These are phyloP conservation scores for Conus canariensis DNA, from an alignment of 2,888 invertebrate species.

Conservation along the genomic window DNA sequence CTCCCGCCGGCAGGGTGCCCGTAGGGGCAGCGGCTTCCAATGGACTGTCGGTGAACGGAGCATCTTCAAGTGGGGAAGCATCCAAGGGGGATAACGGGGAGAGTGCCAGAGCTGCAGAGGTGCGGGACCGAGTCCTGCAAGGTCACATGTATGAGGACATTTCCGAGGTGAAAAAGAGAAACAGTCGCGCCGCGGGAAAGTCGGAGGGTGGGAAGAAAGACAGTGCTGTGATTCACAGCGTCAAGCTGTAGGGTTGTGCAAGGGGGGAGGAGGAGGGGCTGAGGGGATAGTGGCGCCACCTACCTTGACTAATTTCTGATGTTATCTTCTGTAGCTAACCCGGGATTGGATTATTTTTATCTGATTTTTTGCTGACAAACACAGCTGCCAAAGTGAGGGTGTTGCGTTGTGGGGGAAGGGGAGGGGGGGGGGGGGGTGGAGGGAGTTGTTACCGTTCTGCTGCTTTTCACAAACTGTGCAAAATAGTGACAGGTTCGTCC, in stretches of 20 bases:
- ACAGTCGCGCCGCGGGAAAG: not conserved
- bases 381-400: too few relatives aligned
- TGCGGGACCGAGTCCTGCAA: conserved; percentile 61
- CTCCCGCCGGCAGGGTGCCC: not conserved
- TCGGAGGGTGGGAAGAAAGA: not conserved
- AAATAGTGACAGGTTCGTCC: too few relatives aligned
- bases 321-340: too few relatives aligned
- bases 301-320: too few relatives aligned
- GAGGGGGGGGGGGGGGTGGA: too few relatives aligned
- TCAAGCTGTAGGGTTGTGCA: conserved; percentile 7
- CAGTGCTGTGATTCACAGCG: not conserved
- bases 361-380: too few relatives aligned
- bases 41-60: not conserved
- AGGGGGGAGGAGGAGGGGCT: not conserved
- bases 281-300: not conserved
- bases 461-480: too few relatives aligned
- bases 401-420: too few relatives aligned
- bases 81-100: not conserved
- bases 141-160: conserved; percentile 71
- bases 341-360: too few relatives aligned
- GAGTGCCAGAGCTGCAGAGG: conserved; percentile 29
- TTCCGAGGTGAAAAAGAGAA: conserved; percentile 56
- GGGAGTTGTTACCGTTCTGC: too few relatives aligned
- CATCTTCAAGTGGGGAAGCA: not conserved
- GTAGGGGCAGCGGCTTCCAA: conserved; percentile 18